phyloP scores from a whole-genome alignment of 2,797 vertebrate species.

The Centropyge bicolor region DNA sequence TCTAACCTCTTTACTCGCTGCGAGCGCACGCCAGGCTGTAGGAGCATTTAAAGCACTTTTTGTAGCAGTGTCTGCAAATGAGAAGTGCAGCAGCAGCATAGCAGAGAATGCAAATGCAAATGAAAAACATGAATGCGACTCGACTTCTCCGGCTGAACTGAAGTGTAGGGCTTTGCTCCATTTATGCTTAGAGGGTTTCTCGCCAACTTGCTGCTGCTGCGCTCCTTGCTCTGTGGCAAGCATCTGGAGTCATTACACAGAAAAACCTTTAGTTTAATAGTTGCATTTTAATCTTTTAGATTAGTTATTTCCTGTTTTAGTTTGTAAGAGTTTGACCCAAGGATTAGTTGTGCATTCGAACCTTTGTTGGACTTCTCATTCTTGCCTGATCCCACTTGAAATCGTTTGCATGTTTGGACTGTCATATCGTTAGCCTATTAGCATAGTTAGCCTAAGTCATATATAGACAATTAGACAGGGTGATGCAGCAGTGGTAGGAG shows the following conservation, averaged over 20 bases:
- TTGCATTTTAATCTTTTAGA: neutral
- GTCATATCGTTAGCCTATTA: too few species aligned
- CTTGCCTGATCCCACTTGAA: too few species aligned
- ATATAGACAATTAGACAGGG: too few species aligned
- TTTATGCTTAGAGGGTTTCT: neutral
- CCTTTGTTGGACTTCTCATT: too few species aligned
- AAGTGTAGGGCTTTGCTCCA: neutral
- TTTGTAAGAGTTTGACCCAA: too few species aligned
- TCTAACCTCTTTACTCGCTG: neutral
- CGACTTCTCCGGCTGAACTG: neutral
- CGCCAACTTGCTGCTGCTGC: too few species aligned
- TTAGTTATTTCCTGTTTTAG: too few species aligned
- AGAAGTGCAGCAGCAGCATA: slow-evolving; percentile 1
- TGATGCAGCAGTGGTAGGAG: too few species aligned
- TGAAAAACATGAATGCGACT: neutral
- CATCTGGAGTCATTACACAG: neutral
- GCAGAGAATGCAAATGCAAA: too few species aligned
- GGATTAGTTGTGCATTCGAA: too few species aligned
- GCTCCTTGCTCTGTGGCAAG: neutral
- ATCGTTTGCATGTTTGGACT: too few species aligned
- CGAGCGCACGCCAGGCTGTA: neutral
- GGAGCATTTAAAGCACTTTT: neutral
- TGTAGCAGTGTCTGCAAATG: neutral
- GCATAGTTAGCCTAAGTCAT: too few species aligned
- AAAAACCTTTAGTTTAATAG: neutral